phyloP scores from a whole-genome alignment of 2,888 invertebrate genomes.

The Syritta pipiens region DNA sequence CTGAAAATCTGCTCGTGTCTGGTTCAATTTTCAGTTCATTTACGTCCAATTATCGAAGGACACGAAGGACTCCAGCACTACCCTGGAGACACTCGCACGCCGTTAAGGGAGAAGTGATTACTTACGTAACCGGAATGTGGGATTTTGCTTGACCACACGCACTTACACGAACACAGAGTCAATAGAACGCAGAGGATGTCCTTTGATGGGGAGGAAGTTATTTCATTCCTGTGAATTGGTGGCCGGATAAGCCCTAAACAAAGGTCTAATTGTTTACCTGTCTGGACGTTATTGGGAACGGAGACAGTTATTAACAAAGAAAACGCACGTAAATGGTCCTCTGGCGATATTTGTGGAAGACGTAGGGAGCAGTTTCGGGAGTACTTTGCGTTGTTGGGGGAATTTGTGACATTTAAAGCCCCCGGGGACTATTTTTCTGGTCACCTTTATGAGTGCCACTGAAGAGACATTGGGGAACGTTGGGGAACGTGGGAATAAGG shows the following conservation, averaged over 20 bases:
- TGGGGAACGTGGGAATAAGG: no score
- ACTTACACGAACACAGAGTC: conserved; percentile 3
- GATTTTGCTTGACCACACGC: not conserved
- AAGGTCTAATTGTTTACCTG: not conserved
- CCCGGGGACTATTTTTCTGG: no score
- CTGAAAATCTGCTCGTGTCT: no score
- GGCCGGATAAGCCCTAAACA: not conserved
- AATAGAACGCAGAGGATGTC: conserved; percentile 15
- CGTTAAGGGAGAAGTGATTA: not conserved
- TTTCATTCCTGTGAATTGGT: not conserved
- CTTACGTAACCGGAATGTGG: not conserved
- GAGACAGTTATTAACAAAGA: not conserved
- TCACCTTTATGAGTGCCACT: no score
- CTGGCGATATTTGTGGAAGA: not conserved
- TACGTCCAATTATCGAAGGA: conserved; percentile 33
- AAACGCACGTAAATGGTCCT: not conserved
- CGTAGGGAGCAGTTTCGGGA: no score
- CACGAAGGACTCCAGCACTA: no score
- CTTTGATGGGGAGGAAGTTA: not conserved
- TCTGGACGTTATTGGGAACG: not conserved
- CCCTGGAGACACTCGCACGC: no score
- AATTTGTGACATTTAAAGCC: no score
- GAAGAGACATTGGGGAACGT: no score
- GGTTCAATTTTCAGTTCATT: conserved; percentile 26
- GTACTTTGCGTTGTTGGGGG: no score